Percentiles rank a stretch among this genome's conserved stretches.
These are phyloP conservation scores for Prorops nasuta DNA, from an alignment of 1,140 invertebrate genomes.

Conservation along the genomic window DNA sequence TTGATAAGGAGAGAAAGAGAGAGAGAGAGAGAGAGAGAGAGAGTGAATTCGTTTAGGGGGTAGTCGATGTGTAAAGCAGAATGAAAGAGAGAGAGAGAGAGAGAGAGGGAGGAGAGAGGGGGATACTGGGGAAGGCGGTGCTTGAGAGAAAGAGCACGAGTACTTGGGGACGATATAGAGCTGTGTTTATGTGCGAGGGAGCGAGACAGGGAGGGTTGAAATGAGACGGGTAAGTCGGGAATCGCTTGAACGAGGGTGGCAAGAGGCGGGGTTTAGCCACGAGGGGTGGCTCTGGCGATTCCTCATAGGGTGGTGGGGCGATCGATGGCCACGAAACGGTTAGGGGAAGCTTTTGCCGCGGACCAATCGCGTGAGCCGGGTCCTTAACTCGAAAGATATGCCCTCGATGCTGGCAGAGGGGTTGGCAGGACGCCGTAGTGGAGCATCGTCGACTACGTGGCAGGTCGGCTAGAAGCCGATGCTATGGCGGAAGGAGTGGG, in stretches of 20 bases:
- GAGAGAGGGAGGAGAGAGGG: conserved; percentile 3
- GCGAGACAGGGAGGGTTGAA: conserved; percentile 25
- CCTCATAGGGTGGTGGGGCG: conserved; percentile 41
- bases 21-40: conserved; percentile 7
- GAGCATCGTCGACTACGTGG: conserved; percentile 23
- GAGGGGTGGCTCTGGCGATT: conserved; percentile 33
- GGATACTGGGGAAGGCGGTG: background rate
- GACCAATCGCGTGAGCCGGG: conserved; percentile 37
- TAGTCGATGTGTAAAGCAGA: background rate
- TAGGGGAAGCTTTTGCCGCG: conserved; percentile 37
- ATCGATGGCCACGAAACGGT: conserved; percentile 41
- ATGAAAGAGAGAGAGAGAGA: conserved; percentile 6
- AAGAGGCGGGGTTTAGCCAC: conserved; percentile 20
- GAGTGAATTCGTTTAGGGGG: background rate
- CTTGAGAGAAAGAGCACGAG: background rate
- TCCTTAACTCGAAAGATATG: conserved; percentile 46
- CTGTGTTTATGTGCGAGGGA: background rate
- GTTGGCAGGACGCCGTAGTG: background rate
- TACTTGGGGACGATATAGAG: background rate
- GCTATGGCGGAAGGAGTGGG: conserved; percentile 14
- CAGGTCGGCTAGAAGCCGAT: conserved; percentile 13
- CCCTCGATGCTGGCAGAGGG: background rate
- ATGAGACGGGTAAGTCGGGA: conserved; percentile 22
- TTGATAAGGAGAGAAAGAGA: background rate
- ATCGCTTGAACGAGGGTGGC: conserved; percentile 10